Percentiles rank a stretch among this genome's conserved stretches.
phyloP scores from a whole-genome alignment of 2,113 vertebrate species.

The Gymnorhina tibicen region DNA sequence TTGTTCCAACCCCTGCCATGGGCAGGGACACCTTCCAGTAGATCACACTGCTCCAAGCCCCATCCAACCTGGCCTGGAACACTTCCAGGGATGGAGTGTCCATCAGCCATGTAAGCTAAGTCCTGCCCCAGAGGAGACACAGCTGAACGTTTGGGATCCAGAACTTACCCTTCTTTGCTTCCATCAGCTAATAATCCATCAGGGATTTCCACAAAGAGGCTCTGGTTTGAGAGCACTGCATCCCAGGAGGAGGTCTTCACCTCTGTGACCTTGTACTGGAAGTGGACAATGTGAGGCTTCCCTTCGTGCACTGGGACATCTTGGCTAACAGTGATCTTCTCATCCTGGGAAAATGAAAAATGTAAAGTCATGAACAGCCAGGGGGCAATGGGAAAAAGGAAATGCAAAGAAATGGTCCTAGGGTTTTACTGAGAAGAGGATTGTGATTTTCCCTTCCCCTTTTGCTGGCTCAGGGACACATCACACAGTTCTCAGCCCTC shows the following conservation, averaged over 20 bases:
- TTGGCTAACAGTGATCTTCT: slow-evolving; percentile 92
- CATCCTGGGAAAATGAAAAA: slow-evolving; percentile 73
- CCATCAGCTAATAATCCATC: slow-evolving; percentile 87
- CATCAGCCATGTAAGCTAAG: neutral
- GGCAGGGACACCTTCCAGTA: neutral
- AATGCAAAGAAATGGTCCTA: neutral
- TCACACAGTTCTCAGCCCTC: neutral
- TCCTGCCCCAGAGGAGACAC: neutral
- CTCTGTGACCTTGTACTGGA: slow-evolving; percentile 92
- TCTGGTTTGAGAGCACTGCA: slow-evolving; percentile 83
- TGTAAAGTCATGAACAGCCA: neutral
- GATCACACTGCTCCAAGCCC: neutral
- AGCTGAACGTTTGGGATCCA: neutral
- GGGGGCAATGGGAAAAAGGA: neutral
- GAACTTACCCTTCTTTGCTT: slow-evolving; percentile 93
- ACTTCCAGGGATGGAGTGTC: neutral
- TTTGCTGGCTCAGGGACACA: neutral
- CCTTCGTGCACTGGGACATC: slow-evolving; percentile 80
- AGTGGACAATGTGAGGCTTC: slow-evolving; percentile 83
- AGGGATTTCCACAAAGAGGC: slow-evolving; percentile 94
- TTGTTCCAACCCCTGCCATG: neutral
- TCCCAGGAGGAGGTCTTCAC: slow-evolving; percentile 89
- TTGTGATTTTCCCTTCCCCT: neutral
- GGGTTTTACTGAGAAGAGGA: neutral
- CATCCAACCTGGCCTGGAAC: neutral